phyloP scores from a whole-genome alignment of 2,797 vertebrate genomes.

The Phataginus tricuspis region DNA sequence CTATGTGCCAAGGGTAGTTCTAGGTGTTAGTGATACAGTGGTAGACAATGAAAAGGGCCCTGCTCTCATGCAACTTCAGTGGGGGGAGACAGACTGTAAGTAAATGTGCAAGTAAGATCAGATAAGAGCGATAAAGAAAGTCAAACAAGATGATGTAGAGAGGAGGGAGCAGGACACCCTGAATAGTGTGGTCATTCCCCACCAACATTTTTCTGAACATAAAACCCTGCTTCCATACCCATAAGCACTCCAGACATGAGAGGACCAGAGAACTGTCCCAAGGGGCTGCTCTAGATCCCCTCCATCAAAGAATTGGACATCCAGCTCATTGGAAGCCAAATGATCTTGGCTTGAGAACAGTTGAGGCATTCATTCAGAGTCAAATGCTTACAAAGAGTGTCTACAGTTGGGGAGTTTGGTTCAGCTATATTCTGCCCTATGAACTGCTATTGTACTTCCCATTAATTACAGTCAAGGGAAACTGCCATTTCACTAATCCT shows the following conservation, averaged over 20 bases:
- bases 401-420: background rate
- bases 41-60: background rate
- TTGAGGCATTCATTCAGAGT: background rate
- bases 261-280: background rate
- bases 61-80: background rate
- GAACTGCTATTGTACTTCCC: slow-evolving; percentile 9
- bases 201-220: background rate
- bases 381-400: background rate
- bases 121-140: background rate
- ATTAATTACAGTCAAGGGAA: slow-evolving; percentile 59
- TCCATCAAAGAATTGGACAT: background rate
- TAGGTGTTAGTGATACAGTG: background rate
- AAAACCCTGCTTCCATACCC: background rate
- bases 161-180: background rate
- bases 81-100: background rate
- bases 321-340: background rate
- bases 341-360: background rate
- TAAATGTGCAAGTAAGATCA: background rate
- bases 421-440: slow-evolving; percentile 39
- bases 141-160: background rate
- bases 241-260: background rate
- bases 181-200: background rate
- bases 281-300: background rate
- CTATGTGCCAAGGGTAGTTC: background rate
- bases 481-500: slow-evolving; percentile 32